Base-by-base conservation (phyloP, 2,113 vertebrate genomes). In the Oncorhynchus masou region DNA sequence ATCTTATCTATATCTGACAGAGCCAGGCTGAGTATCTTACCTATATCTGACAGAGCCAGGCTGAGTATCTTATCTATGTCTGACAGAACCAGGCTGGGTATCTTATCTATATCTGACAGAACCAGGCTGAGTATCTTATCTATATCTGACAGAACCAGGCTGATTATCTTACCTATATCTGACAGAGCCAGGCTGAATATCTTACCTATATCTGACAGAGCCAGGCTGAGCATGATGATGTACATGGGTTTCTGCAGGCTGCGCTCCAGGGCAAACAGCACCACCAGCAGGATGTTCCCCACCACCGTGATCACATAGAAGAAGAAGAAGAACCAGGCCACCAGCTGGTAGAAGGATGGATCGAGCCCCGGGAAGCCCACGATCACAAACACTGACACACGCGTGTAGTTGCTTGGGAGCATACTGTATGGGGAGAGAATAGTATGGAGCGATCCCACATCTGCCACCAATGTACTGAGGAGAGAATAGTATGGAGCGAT, bases 241-340 rank as follows among this genome's bases (percentile, higher is more conserved):
- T 87, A 89, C 87, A 88, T 88, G n/a, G 88, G 88, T 16, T 87
- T 88, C 59, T 87, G 87, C 12, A 91, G 85, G 57, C 70, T 86
- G 54, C 8, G 81, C 57, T 88, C 81, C 29, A 81, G 48, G n/a
- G 73, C 51, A 81, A 86, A 85, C 34, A 87, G 15, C 12, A 81
- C 54, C 12, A 88, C 78, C 29, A 90, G 78, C 39, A 87, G 25
- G 24, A 67, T 59, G 70, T 88, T 89, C 1, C 84, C 89, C 25
- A 27, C 45, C 39, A 86, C 11, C n/a, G 78, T 81, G 29, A n/a
- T 71, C 22, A 87, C 65, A 66, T 88, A 88, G 25, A 88, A 74
- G 51, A 82, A 29, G 48, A 87, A 75, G 27, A 91, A 82, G 34
- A 83, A 39, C 15, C 76, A 76, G 5, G 68, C 81, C 5, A 83